Base-by-base conservation (phyloP, 2,888 invertebrate species). In the Heliconius sara region DNA sequence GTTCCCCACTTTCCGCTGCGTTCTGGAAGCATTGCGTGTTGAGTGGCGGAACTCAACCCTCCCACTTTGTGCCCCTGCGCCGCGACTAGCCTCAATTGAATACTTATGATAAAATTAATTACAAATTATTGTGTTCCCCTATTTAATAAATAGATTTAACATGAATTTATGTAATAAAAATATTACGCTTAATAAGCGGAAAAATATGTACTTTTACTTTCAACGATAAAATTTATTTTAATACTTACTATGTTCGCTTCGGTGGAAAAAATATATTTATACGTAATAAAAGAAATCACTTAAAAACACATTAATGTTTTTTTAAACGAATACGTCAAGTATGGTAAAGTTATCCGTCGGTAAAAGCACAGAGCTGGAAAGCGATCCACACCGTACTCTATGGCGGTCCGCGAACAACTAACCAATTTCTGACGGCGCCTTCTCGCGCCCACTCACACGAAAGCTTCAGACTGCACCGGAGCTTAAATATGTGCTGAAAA, bases 371-470 rank as follows among this genome's bases (percentile, higher is more conserved):
- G 71, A 65, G 76, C 77, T 43, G 39, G 83, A 84, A 85, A 84
- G 85, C 60, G 80, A n/a, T 13, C 76, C 72, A 60, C 47, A 85
- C 86, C 85, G 78, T 80, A 82, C 84, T 79, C 81, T 81, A 77
- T 76, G 84, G 79, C 83, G 83, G 84, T 81, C 84, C 85, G 86
- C 85, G 83, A 80, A 79, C 85, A 85, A 89, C 89, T 89, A 84
- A 76, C 43, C 70, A 43, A 16, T 70, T 70, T 43, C 83, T 65
- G 75, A 77, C 65, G 74, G 68, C 57, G 67, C 63, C 67, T 78
- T 63, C 47, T 16, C 78, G 78, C 78, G 72, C 65, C 63, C 80
- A 71, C 78, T 76, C 73, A 78, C 80, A 73, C 57, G 73, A 79
- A 79, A 81, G 78, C 79, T 79, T 52, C 76, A 52, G 52, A 79